A percentile compares a stretch with the other conserved stretches of the same genome.
phyloP scores from a whole-genome alignment of 2,888 invertebrate species.

The Pyrrhosoma nymphula region DNA sequence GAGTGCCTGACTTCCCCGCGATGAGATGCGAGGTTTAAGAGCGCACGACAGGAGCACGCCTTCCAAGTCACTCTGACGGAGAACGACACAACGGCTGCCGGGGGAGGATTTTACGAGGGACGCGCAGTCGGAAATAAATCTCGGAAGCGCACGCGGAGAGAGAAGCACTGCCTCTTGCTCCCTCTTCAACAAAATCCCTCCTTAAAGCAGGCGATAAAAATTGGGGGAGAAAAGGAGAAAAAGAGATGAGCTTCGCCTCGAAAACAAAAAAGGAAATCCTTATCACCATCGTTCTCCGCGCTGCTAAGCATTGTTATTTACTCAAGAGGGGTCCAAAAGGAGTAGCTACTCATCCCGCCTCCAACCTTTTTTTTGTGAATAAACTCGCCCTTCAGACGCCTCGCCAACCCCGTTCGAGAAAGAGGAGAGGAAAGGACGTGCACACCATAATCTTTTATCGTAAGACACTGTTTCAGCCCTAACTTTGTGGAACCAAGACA shows the following conservation, averaged over 20 bases:
- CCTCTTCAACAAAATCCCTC: not conserved
- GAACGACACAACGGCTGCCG: not conserved
- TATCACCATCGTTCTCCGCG: not conserved
- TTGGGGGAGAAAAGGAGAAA: not conserved
- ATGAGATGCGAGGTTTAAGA: not conserved
- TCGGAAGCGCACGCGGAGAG: not conserved
- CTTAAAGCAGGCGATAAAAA: not conserved
- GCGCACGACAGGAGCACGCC: not conserved
- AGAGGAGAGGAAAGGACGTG: no score
- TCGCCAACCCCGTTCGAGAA: no score
- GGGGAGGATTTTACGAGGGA: not conserved
- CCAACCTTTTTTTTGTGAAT: not conserved
- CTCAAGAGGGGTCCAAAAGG: not conserved
- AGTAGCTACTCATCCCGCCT: not conserved
- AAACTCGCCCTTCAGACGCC: no score
- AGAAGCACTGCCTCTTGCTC: not conserved
- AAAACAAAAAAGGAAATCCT: not conserved
- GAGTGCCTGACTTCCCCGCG: not conserved
- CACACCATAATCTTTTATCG: no score
- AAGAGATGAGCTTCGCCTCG: not conserved
- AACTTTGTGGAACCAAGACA: no score
- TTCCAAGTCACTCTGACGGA: no score
- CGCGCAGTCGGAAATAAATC: not conserved
- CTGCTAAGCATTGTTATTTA: not conserved
- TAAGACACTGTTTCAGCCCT: no score